Evolutionary conservation across 2,888 invertebrate genomes (phyloP).

Genomic region (Serripes groenlandicus): DNA sequence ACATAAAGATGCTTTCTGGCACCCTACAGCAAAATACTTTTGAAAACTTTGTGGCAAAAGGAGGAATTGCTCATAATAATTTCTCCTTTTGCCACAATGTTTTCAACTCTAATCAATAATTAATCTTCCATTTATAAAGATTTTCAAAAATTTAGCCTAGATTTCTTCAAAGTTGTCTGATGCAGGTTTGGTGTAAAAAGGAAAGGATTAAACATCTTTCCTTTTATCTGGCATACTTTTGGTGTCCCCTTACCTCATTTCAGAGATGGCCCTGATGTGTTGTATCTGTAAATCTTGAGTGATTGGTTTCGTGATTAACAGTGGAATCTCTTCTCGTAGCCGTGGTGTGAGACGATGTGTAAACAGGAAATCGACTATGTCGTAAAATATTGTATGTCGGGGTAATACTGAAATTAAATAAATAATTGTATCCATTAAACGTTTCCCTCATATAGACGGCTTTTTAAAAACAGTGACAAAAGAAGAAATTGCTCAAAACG

Average conservation of each 20-base stretch:
- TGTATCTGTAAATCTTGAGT: slow-evolving; percentile 83
- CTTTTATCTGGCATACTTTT: too few species aligned
- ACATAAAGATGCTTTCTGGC: too few species aligned
- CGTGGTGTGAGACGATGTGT: slow-evolving; percentile 80
- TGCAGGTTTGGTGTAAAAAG: neutral
- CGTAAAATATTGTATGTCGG: slow-evolving; percentile 85
- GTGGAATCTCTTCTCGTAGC: slow-evolving; percentile 80
- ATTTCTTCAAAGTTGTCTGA: neutral
- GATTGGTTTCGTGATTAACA: slow-evolving; percentile 80
- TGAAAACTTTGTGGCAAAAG: neutral
- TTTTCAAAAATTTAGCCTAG: too few species aligned
- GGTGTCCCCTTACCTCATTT: too few species aligned
- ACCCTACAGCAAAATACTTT: too few species aligned
- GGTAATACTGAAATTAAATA: slow-evolving; percentile 81
- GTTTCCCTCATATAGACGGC: too few species aligned
- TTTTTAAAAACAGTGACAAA: too few species aligned
- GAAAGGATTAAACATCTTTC: too few species aligned
- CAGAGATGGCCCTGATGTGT: slow-evolving; percentile 84
- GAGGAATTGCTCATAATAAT: neutral
- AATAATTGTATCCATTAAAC: too few species aligned
- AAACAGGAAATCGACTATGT: slow-evolving; percentile 84
- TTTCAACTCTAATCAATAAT: too few species aligned
- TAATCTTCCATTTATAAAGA: too few species aligned
- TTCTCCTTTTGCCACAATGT: neutral
- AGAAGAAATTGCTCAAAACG: too few species aligned